These are phyloP conservation scores for Ophion obscuratus DNA, from an alignment of 2,888 invertebrate species.

Conservation along the genomic window DNA sequence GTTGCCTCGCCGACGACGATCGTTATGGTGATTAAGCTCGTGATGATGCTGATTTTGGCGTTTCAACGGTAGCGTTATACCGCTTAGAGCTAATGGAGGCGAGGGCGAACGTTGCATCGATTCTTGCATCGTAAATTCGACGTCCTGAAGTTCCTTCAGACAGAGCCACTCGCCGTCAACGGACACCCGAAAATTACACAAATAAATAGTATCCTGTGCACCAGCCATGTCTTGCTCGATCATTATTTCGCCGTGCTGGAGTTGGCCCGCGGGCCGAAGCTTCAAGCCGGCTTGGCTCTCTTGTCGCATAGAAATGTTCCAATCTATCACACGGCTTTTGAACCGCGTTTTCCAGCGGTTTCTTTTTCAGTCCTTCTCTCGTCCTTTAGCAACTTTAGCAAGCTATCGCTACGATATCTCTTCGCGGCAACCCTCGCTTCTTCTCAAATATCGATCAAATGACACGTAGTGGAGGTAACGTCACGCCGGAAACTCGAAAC, in stretches of 20 bases:
- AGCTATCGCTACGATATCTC: neutral
- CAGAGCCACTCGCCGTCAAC: constrained; percentile 99
- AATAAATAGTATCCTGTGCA: constrained; percentile 97
- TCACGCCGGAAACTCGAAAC: neutral
- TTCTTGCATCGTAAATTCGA: constrained; percentile 91
- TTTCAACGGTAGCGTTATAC: constrained; percentile 77
- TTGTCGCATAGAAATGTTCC: constrained; percentile 79
- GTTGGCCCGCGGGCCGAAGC: constrained; percentile 78
- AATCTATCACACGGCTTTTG: constrained; percentile 37
- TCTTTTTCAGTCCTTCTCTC: neutral
- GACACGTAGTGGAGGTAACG: constrained; percentile 17
- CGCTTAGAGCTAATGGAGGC: constrained; percentile 87
- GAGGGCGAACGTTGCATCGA: constrained; percentile 88
- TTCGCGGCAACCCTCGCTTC: neutral
- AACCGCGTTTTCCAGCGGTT: constrained; percentile 1
- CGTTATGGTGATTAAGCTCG: constrained; percentile 39
- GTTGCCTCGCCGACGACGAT: constrained; percentile 74
- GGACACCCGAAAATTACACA: constrained; percentile 98
- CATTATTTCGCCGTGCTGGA: constrained; percentile 81
- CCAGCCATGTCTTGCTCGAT: constrained; percentile 90
- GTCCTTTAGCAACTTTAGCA: neutral
- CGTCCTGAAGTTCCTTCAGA: constrained; percentile 96
- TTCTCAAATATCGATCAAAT: constrained; percentile 52
- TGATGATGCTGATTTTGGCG: constrained; percentile 68
- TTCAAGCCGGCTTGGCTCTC: constrained; percentile 79